A percentile compares a stretch with the other conserved stretches of the same genome.
phyloP scores from a whole-genome alignment of 2,113 vertebrate species.

The Puntigrus tetrazona region DNA sequence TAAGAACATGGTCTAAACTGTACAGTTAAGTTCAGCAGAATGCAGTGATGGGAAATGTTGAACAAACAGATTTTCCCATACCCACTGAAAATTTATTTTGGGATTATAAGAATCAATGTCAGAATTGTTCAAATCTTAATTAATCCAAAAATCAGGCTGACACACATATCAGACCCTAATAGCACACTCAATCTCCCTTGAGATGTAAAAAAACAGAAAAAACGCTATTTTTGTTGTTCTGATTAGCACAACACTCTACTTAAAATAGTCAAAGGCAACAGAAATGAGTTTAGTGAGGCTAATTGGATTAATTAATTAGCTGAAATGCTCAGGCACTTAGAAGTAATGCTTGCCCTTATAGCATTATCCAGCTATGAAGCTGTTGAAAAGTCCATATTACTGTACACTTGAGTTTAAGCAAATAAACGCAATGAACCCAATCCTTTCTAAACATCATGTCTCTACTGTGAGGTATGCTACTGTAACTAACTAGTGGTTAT shows the following conservation, averaged over 20 bases:
- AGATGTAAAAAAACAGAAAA: neutral
- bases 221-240: neutral
- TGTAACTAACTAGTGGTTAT: neutral
- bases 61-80: neutral
- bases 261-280: neutral
- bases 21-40: neutral
- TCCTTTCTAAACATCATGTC: neutral
- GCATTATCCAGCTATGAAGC: conserved; percentile 12
- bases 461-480: neutral
- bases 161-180: neutral
- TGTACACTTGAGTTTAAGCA: conserved; percentile 29
- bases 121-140: neutral
- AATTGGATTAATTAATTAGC: conserved; percentile 22
- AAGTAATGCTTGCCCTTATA: conserved; percentile 9
- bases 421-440: conserved; percentile 57
- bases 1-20: neutral
- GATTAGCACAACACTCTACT: neutral
- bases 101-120: neutral
- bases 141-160: neutral
- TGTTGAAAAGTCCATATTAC: conserved; percentile 49
- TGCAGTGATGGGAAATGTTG: neutral
- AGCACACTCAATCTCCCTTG: neutral
- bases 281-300: conserved; percentile 17
- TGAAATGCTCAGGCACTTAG: neutral
- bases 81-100: neutral